Base-by-base conservation (phyloP, 35 echinoderm and acorn worm genomes). In the Lytechinus pictus region DNA sequence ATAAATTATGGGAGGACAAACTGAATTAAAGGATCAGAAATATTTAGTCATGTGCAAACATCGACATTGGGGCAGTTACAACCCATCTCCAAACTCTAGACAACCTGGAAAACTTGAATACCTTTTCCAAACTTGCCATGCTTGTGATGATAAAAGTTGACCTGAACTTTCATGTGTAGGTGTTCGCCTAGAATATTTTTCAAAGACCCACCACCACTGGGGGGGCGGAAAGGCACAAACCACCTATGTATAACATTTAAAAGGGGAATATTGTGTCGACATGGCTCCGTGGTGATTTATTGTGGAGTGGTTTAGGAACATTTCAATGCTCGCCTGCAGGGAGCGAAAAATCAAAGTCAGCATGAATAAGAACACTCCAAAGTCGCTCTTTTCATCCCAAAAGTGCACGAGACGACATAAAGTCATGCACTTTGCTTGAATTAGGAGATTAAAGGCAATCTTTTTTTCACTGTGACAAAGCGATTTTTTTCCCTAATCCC, bases 351-450 rank as follows among this genome's bases (percentile, higher is more conserved):
- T 79, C 66, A 79, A 79, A 79, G 19, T 5, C 66, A 79, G 66
- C 66, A 6, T 16, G 66, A 79, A 79, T 24, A 79, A 79, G 66
- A 14, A 79, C 66, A 79, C 66, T 3, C 21, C 14, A 24, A 24
- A 24, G 66, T 24, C 66, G 19, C 14, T 79, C 66, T 79, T 79
- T 79, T 79, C 66, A 79, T 79, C 66, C 21, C 66, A 24, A 79
- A 79, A 79, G 66, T 79, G 66, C 66, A 79, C 66, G 66, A 79
- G 66, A 79, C 66, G n/a, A 79, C 66, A 79, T 79, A 24, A 79
- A 79, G 66, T 79, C 66, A 79, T 79, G 66, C 66, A 79, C 66
- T 79, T 79, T 79, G 66, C 66, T 79, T 79, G 66, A 79, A 79
- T 79, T 79, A 79, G 66, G 14, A 24, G 66, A 79, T 79, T 79